These are phyloP conservation scores for Harlomillsia oculata DNA, from an alignment of 1,140 invertebrate species.

Conservation along the genomic window DNA sequence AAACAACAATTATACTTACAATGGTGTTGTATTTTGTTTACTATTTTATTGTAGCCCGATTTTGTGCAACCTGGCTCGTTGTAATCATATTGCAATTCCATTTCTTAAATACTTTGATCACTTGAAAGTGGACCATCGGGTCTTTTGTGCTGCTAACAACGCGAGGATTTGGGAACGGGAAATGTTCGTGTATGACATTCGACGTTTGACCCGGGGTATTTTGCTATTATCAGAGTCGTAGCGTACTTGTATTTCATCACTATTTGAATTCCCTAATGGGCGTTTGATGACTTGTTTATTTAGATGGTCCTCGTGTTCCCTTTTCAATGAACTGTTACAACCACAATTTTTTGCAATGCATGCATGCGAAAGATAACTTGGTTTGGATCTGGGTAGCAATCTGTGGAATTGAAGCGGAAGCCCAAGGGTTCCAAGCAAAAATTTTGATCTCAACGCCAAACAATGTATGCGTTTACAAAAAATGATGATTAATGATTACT, in stretches of 20 bases:
- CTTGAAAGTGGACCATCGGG: not conserved
- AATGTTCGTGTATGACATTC: constrained; percentile 5
- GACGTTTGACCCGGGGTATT: too few species aligned
- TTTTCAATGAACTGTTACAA: constrained; percentile 4
- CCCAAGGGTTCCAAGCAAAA: not conserved
- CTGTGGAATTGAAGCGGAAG: not conserved
- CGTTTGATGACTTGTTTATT: too few species aligned
- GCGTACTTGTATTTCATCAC: too few species aligned
- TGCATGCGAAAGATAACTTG: not conserved
- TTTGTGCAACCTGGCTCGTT: not conserved
- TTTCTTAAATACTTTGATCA: constrained; percentile 3
- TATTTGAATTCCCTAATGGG: too few species aligned
- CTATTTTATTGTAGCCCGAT: not conserved
- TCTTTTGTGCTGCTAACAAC: constrained; percentile 1
- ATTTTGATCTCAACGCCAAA: not conserved
- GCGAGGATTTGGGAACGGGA: constrained; percentile 1
- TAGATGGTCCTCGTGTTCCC: not conserved
- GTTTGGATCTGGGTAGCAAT: constrained; percentile 3
- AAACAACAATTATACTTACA: too few species aligned
- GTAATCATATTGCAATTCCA: not conserved
- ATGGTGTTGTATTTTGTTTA: too few species aligned
- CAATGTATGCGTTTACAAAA: too few species aligned
- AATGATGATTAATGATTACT: too few species aligned
- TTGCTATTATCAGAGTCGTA: too few species aligned
- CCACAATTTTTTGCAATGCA: constrained; percentile 2